Percentiles rank a stretch among this genome's conserved stretches.
These are phyloP conservation scores for Carassius carassius DNA, from an alignment of 2,113 vertebrate genomes.

Conservation along the genomic window DNA sequence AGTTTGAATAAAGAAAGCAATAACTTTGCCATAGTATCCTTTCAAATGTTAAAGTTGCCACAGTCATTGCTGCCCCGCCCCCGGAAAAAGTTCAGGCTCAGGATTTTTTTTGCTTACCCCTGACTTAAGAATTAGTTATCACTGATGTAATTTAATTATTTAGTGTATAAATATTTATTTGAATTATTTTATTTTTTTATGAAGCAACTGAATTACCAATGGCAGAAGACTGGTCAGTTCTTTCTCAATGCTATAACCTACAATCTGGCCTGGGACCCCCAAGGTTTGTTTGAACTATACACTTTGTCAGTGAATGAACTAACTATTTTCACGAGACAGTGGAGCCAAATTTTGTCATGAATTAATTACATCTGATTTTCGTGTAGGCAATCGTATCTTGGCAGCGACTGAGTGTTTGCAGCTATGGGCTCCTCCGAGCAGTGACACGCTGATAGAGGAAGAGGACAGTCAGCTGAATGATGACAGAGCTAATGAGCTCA, in stretches of 20 bases:
- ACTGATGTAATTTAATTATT: too few relatives aligned
- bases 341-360: too few relatives aligned
- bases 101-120: too few relatives aligned
- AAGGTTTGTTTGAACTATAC: slow-evolving; percentile 77
- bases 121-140: too few relatives aligned
- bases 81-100: too few relatives aligned
- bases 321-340: neutral
- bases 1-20: too few relatives aligned
- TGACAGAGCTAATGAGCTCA: slow-evolving; percentile 79
- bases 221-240: slow-evolving; percentile 98
- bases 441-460: slow-evolving; percentile 87
- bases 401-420: slow-evolving; percentile 93
- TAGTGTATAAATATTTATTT: too few relatives aligned
- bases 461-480: slow-evolving; percentile 78
- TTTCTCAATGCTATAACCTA: slow-evolving; percentile 95
- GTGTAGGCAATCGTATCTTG: slow-evolving; percentile 90
- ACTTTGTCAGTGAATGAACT: too few relatives aligned
- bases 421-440: slow-evolving; percentile 90
- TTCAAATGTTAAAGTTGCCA: too few relatives aligned
- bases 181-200: slow-evolving; percentile 9
- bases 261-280: slow-evolving; percentile 97
- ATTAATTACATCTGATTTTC: slow-evolving; percentile 35
- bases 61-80: too few relatives aligned
- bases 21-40: too few relatives aligned
- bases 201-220: slow-evolving; percentile 94